Evolutionary conservation across 2,797 vertebrate genomes (phyloP).

Genomic region (Sylvilagus floridanus): DNA sequence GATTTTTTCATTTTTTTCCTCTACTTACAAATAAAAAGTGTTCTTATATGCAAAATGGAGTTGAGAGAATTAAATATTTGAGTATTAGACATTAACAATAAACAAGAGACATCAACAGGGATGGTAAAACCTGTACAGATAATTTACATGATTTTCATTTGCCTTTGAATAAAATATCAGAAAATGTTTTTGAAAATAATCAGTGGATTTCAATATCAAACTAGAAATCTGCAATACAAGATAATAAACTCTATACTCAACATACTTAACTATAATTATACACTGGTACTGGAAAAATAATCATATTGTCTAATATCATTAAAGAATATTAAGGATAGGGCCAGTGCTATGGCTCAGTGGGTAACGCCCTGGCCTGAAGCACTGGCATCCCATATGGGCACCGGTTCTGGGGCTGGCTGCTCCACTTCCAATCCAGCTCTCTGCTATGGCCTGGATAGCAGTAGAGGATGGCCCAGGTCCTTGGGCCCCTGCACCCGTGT

Average conservation of each 20-base stretch:
- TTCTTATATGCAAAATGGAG: conserved; percentile 5
- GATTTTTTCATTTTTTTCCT: conserved; percentile 62
- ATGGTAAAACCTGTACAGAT: neutral
- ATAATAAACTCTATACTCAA: conserved; percentile 30
- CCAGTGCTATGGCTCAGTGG: no score
- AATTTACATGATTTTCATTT: conserved; percentile 39
- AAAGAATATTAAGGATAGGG: neutral
- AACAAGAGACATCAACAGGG: neutral
- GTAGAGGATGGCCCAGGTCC: no score
- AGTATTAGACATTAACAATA: conserved; percentile 46
- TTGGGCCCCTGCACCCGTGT: no score
- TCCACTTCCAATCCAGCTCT: no score
- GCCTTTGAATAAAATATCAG: conserved; percentile 57
- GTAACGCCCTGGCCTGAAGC: no score
- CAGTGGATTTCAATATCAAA: conserved; percentile 38
- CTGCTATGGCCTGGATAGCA: no score
- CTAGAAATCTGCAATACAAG: neutral
- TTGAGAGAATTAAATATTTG: conserved; percentile 10
- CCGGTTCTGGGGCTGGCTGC: no score
- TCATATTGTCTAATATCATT: conserved; percentile 70
- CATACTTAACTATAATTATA: conserved; percentile 3
- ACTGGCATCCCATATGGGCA: no score
- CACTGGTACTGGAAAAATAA: conserved; percentile 74
- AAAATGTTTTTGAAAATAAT: neutral
- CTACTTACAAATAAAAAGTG: neutral